Base-by-base conservation (phyloP, 2,113 vertebrate species). In the Aleadryas rufinucha region DNA sequence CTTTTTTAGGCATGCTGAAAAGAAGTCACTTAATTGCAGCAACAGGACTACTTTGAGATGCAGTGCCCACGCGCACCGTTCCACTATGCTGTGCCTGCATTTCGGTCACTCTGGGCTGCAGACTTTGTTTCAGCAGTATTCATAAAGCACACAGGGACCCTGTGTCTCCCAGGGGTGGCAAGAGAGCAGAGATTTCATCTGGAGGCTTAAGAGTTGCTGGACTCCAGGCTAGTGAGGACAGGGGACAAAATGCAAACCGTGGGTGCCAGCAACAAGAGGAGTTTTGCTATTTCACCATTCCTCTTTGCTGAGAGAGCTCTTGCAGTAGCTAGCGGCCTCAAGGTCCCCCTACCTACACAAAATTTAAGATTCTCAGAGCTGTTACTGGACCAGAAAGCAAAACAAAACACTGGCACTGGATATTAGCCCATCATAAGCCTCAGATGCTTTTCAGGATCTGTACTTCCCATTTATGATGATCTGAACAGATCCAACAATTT, bases 1-100 rank as follows among this genome's bases (percentile, higher is more conserved):
- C 79, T 76, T 94, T 96, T 93, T 97, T 86, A 93, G 56, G 72
- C 80, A 18, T 23, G 31, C 82, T 84, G 87, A 88, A 88, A 93
- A 95, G 76, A 88, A 94, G 59, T 59, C 47, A 54, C 26, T 89
- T 86, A 70, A 70, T 74, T 90, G 70, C 90, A 90, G 79, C 56
- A 92, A 87, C 33, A 65, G 72, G 52, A 81, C 85, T 93, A 66
- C 88, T 88, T 66, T 31, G 42, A 81, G 92, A 86, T 28, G 35
- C 33, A 65, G 68, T n/a, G 80, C 92, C 90, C 83, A 93, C 72
- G 1, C 35, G 1, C 54, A 77, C 27, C 35, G 13, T 39, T 80
- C 63, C 88, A 89, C 83, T 90, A 78, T 10, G 42, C 68, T 75
- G 4, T 19, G 61, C 30, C 16, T 50, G 79, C 35, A 59, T 77